Conservation (phyloP, 1,140 invertebrate genomes). For the Holotrichia oblita region DNA sequence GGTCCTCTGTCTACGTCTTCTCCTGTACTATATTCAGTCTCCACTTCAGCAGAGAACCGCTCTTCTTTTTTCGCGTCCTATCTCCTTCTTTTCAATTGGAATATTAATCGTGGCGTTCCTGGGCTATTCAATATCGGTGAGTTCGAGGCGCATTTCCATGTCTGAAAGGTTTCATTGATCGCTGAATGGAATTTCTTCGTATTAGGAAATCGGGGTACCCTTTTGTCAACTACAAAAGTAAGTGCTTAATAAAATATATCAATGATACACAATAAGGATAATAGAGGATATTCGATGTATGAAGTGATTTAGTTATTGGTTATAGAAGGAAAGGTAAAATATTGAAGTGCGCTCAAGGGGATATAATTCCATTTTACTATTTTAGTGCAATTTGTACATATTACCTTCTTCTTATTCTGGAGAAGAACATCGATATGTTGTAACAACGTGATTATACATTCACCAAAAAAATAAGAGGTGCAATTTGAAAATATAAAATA, state of each 20-base stretch:
- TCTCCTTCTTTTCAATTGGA: neutral
- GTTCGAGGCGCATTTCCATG: neutral
- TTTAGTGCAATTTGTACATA: too few relatives aligned
- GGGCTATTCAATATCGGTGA: neutral
- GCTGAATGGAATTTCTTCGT: constrained; percentile 6
- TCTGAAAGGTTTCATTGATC: neutral
- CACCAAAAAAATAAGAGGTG: too few relatives aligned
- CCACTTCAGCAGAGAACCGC: neutral
- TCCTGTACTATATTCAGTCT: too few relatives aligned
- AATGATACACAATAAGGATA: neutral
- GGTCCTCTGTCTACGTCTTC: neutral
- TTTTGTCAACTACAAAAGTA: neutral
- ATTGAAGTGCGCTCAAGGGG: too few relatives aligned
- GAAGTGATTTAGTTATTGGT: neutral
- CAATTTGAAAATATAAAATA: too few relatives aligned
- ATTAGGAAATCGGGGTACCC: neutral
- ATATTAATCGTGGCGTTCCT: neutral
- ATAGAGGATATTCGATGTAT: neutral
- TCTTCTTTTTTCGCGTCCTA: neutral
- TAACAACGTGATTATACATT: too few relatives aligned
- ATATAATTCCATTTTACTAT: too few relatives aligned
- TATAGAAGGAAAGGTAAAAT: too few relatives aligned
- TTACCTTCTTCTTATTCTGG: too few relatives aligned
- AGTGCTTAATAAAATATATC: neutral
- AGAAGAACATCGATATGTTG: too few relatives aligned